Conservation (phyloP, 2,797 vertebrate species). For the Sparidentex hasta region DNA sequence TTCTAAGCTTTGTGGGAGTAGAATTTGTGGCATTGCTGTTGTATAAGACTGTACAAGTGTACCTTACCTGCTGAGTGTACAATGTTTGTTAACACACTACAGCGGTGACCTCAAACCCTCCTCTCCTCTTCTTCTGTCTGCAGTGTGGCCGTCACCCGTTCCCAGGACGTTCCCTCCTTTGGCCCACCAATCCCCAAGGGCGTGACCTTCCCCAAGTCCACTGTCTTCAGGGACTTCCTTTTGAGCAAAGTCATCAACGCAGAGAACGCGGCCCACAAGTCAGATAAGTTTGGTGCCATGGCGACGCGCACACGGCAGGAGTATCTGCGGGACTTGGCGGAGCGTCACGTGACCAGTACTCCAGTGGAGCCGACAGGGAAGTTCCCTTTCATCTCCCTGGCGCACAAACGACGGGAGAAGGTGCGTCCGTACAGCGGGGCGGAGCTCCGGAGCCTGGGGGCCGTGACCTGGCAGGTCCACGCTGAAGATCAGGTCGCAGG, state of each 20-base stretch:
- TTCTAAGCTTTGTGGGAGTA: too few relatives aligned
- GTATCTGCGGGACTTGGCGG: slow-evolving; percentile 95
- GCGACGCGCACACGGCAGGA: slow-evolving; percentile 97
- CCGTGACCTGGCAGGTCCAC: slow-evolving; percentile 93
- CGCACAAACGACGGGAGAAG: slow-evolving; percentile 96
- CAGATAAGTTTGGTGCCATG: slow-evolving; percentile 97
- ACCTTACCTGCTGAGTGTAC: background rate
- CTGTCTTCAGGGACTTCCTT: slow-evolving; percentile 98
- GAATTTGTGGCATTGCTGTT: too few relatives aligned
- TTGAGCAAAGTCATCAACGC: slow-evolving; percentile 97
- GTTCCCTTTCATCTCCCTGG: slow-evolving; percentile 96
- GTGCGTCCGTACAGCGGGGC: slow-evolving; percentile 92
- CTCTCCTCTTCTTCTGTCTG: slow-evolving; percentile 36
- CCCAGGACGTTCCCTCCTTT: slow-evolving; percentile 96
- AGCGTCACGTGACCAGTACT: slow-evolving; percentile 96
- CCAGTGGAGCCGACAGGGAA: slow-evolving; percentile 95
- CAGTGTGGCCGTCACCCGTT: slow-evolving; percentile 96
- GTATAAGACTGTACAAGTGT: too few relatives aligned
- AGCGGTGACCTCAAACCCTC: background rate
- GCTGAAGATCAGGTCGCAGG: slow-evolving; percentile 94
- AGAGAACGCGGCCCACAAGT: slow-evolving; percentile 98
- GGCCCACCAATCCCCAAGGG: slow-evolving; percentile 96
- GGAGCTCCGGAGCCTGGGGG: slow-evolving; percentile 93
- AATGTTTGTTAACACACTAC: background rate
- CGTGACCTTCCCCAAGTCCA: slow-evolving; percentile 97